Evolutionary conservation across 23 tunicate genomes (phyloP), one percentile per base, ranked within the genome.

Genomic region (Phallusia fumigata): DNA sequence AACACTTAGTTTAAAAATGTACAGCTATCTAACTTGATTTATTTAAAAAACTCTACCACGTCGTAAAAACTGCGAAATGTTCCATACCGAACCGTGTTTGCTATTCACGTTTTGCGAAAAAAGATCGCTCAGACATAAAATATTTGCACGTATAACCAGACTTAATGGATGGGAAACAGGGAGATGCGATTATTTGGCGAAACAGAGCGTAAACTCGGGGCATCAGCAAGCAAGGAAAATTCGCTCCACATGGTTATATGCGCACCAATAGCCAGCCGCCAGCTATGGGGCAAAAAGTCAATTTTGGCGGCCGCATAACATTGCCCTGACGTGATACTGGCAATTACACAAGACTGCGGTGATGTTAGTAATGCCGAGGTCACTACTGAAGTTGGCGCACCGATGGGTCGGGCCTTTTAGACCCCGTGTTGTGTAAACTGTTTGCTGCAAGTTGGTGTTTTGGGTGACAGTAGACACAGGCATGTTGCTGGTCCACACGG

Each of bases 121-220:
- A 40, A 5, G 47, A 40, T 40, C 5, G 47, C 47, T 40, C 10
- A 3, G 47, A 40, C 47, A 40, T 40, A 40, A 40, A 40, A 40
- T 40, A 40, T 40, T 40, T 5, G 47, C 47, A 3, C 47, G 47
- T 10, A 40, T 40, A 40, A 40, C 47, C 47, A 40, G 47, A 40
- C 47, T 3, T 10, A 40, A 40, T 40, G 47, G 47, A 40, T 40
- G 47, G 47, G 47, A 40, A 40, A 10, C 47, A 10, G 47, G 26
- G 69, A 24, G 69, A 58, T 58, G 69, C 69, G 69, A 58, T 58
- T 58, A 58, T 58, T 58, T 58, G 69, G 16, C 69, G 69, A 58
- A 58, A 22, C 69, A 58, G 69, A 58, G 69, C 69, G 69, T 58
- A 58, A 58, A 58, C 26, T 58, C 3, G 28, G 69, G 13, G 69